phyloP scores from a whole-genome alignment of 2,888 invertebrate species.

The Polydrusus pterygomalis region DNA sequence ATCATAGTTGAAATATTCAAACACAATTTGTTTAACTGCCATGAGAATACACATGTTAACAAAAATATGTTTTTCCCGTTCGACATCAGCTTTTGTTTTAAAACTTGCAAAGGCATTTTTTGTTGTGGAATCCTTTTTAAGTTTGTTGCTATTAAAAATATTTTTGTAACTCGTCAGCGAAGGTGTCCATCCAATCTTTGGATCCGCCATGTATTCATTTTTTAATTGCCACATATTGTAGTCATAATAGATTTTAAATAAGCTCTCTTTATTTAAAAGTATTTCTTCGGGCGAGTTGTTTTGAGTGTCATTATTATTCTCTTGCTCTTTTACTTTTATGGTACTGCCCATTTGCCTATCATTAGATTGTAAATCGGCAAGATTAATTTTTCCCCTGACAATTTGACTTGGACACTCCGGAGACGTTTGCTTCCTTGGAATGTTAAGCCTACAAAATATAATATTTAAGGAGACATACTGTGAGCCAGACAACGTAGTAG shows the following conservation, averaged over 20 bases:
- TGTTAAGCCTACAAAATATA: slow-evolving; percentile 44
- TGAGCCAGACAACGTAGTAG: too few relatives aligned
- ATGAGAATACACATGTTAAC: slow-evolving; percentile 66
- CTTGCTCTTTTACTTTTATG: not conserved
- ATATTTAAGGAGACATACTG: not conserved
- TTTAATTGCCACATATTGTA: slow-evolving; percentile 66
- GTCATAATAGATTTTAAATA: slow-evolving; percentile 60
- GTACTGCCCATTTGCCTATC: not conserved
- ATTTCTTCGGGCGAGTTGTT: not conserved
- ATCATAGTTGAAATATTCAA: slow-evolving; percentile 69
- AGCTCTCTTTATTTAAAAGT: slow-evolving; percentile 34
- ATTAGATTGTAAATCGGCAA: slow-evolving; percentile 49
- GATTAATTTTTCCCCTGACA: not conserved
- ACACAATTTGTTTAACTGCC: slow-evolving; percentile 68
- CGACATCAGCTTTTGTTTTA: not conserved
- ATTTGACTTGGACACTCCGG: slow-evolving; percentile 43
- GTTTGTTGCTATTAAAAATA: not conserved
- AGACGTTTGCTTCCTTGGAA: slow-evolving; percentile 34
- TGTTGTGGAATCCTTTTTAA: not conserved
- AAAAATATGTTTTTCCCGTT: slow-evolving; percentile 59
- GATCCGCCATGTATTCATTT: slow-evolving; percentile 63
- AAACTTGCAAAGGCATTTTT: not conserved
- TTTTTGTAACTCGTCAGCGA: slow-evolving; percentile 3
- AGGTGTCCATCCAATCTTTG: slow-evolving; percentile 64
- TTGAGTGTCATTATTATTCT: not conserved